phyloP scores from a whole-genome alignment of 2,888 invertebrate species.

The Erebia palarica region DNA sequence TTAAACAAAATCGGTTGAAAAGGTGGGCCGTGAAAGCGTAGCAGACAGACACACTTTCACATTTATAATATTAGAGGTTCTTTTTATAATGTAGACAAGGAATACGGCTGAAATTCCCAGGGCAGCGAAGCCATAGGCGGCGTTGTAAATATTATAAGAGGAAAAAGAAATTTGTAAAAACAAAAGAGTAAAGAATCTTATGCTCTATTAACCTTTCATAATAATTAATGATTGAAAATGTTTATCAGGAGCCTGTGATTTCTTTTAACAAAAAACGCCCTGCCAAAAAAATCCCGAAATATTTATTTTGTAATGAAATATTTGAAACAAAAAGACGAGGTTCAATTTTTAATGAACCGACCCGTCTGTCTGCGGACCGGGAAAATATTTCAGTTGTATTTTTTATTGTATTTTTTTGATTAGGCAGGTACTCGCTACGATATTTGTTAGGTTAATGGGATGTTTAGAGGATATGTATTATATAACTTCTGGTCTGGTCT shows the following conservation, averaged over 20 bases:
- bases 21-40: too few relatives aligned
- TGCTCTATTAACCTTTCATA: background rate
- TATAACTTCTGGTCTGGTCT: too few relatives aligned
- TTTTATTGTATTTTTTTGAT: background rate
- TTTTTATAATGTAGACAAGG: too few relatives aligned
- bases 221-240: slow-evolving; percentile 11
- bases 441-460: too few relatives aligned
- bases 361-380: too few relatives aligned
- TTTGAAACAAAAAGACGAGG: slow-evolving; percentile 9
- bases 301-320: slow-evolving; percentile 8
- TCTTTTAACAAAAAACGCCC: slow-evolving; percentile 4
- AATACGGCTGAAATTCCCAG: too few relatives aligned
- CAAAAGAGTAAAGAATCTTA: background rate
- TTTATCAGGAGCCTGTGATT: slow-evolving; percentile 3
- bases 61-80: too few relatives aligned
- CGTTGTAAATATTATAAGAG: background rate
- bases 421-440: too few relatives aligned
- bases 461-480: too few relatives aligned
- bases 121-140: too few relatives aligned
- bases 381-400: background rate
- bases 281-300: background rate
- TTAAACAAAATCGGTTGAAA: too few relatives aligned
- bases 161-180: background rate
- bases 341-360: slow-evolving; percentile 8
- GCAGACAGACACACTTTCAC: too few relatives aligned